phyloP scores from a whole-genome alignment of 1,140 invertebrate species.

The Danaus melanippus region DNA sequence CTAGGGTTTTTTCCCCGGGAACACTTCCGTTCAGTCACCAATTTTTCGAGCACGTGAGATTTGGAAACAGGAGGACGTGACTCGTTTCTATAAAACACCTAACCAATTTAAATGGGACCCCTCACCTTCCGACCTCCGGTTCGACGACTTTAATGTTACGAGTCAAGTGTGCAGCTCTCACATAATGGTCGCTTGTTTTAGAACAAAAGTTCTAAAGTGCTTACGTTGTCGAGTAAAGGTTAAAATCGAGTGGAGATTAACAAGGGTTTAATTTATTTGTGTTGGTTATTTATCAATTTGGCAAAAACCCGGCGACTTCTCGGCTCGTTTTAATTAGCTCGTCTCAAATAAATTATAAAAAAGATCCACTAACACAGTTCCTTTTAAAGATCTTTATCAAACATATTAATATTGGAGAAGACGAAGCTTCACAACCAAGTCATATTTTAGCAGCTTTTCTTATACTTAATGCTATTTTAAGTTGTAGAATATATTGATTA shows the following conservation, averaged over 20 bases:
- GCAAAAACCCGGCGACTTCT: no score
- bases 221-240: slow-evolving; percentile 29
- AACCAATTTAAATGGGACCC: slow-evolving; percentile 9
- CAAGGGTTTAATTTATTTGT: slow-evolving; percentile 3
- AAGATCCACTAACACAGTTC: no score
- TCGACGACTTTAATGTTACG: slow-evolving; percentile 1
- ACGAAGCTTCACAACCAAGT: no score
- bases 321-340: no score
- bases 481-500: no score
- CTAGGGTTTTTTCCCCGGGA: slow-evolving; percentile 13
- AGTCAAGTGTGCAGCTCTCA: slow-evolving; percentile 16
- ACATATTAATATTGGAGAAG: no score
- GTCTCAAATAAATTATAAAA: no score
- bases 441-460: no score
- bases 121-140: slow-evolving; percentile 12
- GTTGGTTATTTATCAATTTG: no score
- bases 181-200: slow-evolving; percentile 19
- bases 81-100: slow-evolving; percentile 19
- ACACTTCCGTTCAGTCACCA: slow-evolving; percentile 31
- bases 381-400: no score
- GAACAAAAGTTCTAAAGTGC: slow-evolving; percentile 25
- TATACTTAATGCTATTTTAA: no score
- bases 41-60: slow-evolving; percentile 37
- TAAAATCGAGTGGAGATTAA: slow-evolving; percentile 27
- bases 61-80: slow-evolving; percentile 27